Conservation (phyloP, 2,888 invertebrate genomes). For the Icerya purchasi region DNA sequence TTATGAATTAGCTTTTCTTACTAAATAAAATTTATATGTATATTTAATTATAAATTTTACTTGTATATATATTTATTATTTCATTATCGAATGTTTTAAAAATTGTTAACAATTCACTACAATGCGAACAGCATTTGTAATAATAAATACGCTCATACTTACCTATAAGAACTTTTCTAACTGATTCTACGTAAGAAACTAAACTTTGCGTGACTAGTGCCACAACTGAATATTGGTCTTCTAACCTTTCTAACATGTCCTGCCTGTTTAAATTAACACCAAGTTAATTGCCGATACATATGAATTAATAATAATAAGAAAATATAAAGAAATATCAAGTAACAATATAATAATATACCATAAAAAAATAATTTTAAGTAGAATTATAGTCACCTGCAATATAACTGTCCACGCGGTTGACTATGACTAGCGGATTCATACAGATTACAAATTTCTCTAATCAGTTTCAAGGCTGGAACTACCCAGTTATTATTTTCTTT, state of each 20-base stretch:
- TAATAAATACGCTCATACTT: conserved; percentile 12
- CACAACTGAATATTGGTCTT: conserved; percentile 77
- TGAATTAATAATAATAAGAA: conserved; percentile 17
- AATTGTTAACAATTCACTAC: too few relatives aligned
- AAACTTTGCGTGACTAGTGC: conserved; percentile 84
- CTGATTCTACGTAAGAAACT: conserved; percentile 71
- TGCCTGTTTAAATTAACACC: conserved; percentile 30
- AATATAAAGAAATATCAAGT: not conserved
- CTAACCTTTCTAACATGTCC: conserved; percentile 71
- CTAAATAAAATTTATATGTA: not conserved
- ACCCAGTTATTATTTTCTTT: conserved; percentile 78
- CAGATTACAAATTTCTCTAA: conserved; percentile 81
- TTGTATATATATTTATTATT: too few relatives aligned
- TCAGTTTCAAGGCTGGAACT: conserved; percentile 81
- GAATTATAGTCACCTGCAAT: not conserved
- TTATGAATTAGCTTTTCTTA: too few relatives aligned
- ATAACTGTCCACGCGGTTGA: not conserved
- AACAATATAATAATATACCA: not conserved
- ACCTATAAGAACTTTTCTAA: conserved; percentile 40
- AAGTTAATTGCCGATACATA: too few relatives aligned
- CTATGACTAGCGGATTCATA: conserved; percentile 38
- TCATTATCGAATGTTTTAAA: too few relatives aligned
- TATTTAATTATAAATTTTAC: too few relatives aligned
- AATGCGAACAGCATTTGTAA: not conserved
- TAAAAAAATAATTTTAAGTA: too few relatives aligned